phyloP scores from a whole-genome alignment of 1,140 invertebrate species.

The Acromyrmex heyeri region DNA sequence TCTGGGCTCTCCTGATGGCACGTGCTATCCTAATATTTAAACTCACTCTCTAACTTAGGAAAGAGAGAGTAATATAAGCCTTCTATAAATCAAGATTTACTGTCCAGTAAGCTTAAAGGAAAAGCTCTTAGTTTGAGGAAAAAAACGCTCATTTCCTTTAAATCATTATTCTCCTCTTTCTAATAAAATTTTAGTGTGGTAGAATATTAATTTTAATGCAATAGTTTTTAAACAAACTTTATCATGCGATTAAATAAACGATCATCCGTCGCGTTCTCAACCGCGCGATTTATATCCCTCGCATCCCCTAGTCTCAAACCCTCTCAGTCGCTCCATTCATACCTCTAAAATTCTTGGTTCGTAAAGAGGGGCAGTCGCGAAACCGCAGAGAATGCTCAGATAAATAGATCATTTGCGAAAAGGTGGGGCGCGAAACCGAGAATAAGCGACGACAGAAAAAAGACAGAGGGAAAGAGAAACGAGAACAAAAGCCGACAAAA shows the following conservation, averaged over 20 bases:
- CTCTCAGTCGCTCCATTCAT: conserved; percentile 12
- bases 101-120: neutral
- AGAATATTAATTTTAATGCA: conserved; percentile 4
- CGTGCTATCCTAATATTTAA: conserved; percentile 52
- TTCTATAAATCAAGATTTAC: conserved; percentile 29
- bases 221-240: neutral
- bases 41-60: neutral
- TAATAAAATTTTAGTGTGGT: neutral
- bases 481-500: conserved; percentile 37
- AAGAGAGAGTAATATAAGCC: neutral
- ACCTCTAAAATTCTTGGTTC: conserved; percentile 19
- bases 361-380: neutral
- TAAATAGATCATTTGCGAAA: conserved; percentile 68
- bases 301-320: no score
- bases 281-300: neutral
- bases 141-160: neutral
- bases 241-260: neutral
- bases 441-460: conserved; percentile 13
- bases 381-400: conserved; percentile 10
- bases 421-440: conserved; percentile 21
- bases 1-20: neutral
- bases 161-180: neutral
- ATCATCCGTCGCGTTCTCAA: neutral
- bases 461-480: conserved; percentile 35
- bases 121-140: neutral